Base-by-base conservation (phyloP, 2,113 vertebrate genomes). In the Psittacara wagleri region DNA sequence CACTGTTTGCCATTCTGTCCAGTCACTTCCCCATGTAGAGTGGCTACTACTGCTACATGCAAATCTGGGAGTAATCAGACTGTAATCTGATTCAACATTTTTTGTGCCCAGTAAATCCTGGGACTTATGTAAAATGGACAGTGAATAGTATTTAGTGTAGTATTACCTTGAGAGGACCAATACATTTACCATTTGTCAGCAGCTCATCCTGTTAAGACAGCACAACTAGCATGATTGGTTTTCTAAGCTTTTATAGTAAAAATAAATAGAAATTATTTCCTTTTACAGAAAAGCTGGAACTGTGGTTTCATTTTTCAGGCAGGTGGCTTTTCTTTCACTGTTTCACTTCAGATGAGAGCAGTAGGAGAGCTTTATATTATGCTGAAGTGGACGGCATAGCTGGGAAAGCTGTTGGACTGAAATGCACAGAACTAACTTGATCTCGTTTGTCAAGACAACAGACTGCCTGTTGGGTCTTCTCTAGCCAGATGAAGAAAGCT, bases 11-110 rank as follows among this genome's bases (percentile, higher is more conserved):
- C 29, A 18, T 62, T 12, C 33, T 77, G 25, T 76, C 63, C 46
- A 9, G 2, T 63, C 13, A 1, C 14, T 66, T 66, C 11, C 27
- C 29, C 0, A 0, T 11, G 31, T 57, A 24, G 16, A 51, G 64
- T 74, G 55, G 35, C 61, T 67, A 7, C 13, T 35, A 6, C 39
- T 85, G 44, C 67, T 57, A 10, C 18, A 18, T 90, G 52, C 33
- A 88, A 79, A 73, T 95, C 29, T 68, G 25, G 85, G 62, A 44
- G 14, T 64, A 63, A 61, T 24, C 43, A 44, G 4, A 43, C 48
- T 64, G 1, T 69, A 29, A 83, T 80, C 29, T 33, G 35, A 43
- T 64, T 29, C 55, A 76, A 46, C 2, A 2, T 20, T 54, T 79
- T 70, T 83, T 86, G 6, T 37, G 90, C 39, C 25, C 10, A 4